Percentiles rank a stretch among this genome's conserved stretches.
These are phyloP conservation scores for Indri indri DNA, from an alignment of 2,113 vertebrate genomes.

Conservation along the genomic window DNA sequence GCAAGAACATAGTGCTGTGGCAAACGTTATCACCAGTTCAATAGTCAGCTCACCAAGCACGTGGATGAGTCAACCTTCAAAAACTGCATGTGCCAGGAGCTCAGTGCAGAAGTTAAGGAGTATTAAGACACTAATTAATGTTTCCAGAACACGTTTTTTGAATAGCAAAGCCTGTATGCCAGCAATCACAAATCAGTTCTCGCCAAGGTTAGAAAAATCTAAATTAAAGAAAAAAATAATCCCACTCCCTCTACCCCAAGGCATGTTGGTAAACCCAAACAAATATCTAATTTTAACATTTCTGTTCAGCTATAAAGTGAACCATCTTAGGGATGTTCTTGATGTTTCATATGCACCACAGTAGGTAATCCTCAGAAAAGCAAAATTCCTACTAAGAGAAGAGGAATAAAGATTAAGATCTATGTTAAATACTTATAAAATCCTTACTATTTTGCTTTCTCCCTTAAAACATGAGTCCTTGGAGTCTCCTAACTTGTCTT, in stretches of 20 bases:
- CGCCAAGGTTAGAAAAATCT: not conserved
- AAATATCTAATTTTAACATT: not conserved
- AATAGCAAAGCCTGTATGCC: not conserved
- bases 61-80: not conserved
- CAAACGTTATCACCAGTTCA: not conserved
- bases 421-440: not conserved
- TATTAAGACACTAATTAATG: not conserved
- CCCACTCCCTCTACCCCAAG: not conserved
- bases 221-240: not conserved
- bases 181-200: not conserved
- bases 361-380: not conserved
- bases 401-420: not conserved
- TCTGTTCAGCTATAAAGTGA: not conserved
- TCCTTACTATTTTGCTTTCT: not conserved
- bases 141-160: not conserved
- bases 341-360: not conserved
- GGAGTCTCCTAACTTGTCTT: not conserved
- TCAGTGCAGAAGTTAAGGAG: not conserved
- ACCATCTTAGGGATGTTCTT: not conserved
- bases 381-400: not conserved
- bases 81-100: not conserved
- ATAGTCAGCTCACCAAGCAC: not conserved
- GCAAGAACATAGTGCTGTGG: rapidly evolving
- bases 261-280: not conserved
- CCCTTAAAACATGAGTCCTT: not conserved